phyloP scores from a whole-genome alignment of 2,888 invertebrate genomes.

The Carpatolechia fugitivella region DNA sequence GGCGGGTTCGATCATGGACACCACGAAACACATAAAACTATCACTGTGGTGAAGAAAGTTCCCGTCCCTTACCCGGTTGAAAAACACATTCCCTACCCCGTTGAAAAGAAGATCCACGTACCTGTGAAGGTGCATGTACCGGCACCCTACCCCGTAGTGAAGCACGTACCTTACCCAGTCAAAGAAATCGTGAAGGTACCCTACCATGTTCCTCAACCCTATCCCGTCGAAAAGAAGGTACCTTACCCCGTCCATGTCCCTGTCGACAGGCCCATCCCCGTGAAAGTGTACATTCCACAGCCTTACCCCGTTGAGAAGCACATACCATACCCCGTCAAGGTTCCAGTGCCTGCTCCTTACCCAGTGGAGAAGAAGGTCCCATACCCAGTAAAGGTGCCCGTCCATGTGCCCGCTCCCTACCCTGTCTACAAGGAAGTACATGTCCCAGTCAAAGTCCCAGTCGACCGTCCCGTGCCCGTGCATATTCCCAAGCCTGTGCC shows the following conservation, averaged over 20 bases:
- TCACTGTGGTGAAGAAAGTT: constrained; percentile 87
- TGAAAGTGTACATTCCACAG: constrained; percentile 77
- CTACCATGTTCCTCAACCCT: constrained; percentile 83
- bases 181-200: constrained; percentile 81
- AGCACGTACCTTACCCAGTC: constrained; percentile 83
- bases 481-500: constrained; percentile 81
- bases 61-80: constrained; percentile 86
- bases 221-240: constrained; percentile 82
- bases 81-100: constrained; percentile 83
- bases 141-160: constrained; percentile 84
- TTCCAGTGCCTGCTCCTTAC: constrained; percentile 83
- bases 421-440: constrained; percentile 80
- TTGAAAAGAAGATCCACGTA: constrained; percentile 81
- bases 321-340: constrained; percentile 82
- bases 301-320: constrained; percentile 82
- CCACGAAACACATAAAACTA: constrained; percentile 80
- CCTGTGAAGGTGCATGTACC: constrained; percentile 83
- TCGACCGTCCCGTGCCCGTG: constrained; percentile 82
- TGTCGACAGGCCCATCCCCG: constrained; percentile 73
- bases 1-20: constrained; percentile 50
- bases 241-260: constrained; percentile 77
- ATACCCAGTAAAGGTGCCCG: constrained; percentile 81
- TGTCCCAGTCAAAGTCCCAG: constrained; percentile 82
- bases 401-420: constrained; percentile 81
- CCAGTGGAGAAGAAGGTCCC: constrained; percentile 84